Conservation (phyloP, 2,113 vertebrate genomes). For the Alexandromys fortis region DNA sequence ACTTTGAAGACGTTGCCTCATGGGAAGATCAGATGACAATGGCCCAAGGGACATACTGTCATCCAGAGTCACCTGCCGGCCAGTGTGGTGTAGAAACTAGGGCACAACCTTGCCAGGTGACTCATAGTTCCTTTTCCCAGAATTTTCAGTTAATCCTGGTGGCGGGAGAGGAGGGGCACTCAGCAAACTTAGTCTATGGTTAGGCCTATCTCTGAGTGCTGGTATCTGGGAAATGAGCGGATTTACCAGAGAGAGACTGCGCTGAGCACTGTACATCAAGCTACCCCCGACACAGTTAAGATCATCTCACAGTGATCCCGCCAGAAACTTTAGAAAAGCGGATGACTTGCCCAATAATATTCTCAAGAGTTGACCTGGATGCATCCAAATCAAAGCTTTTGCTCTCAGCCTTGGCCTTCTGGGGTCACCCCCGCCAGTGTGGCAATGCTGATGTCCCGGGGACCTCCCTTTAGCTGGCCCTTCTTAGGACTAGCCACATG, state of each 20-base stretch:
- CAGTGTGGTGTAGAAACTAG: neutral
- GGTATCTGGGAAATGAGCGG: neutral
- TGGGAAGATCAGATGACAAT: neutral
- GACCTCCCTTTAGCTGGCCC: neutral
- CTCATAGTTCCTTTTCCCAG: neutral
- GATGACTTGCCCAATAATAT: neutral
- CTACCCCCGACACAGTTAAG: neutral
- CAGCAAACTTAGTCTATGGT: neutral
- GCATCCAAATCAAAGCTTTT: neutral
- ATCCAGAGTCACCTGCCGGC: neutral
- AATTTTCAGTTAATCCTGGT: neutral
- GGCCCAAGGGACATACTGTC: neutral
- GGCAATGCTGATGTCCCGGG: neutral
- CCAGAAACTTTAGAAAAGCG: neutral
- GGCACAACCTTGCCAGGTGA: neutral
- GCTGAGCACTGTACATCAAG: neutral
- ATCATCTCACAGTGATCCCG: neutral
- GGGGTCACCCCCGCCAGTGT: neutral
- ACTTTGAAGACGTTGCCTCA: neutral
- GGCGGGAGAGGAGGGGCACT: no score
- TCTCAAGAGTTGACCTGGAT: neutral
- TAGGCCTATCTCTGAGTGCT: neutral
- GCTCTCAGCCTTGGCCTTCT: neutral
- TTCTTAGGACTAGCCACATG: neutral
- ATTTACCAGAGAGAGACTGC: neutral